A percentile compares a stretch with the other conserved stretches of the same genome.
phyloP scores from a whole-genome alignment of 2,888 invertebrate species.

The Oegoconia quadripuncta region DNA sequence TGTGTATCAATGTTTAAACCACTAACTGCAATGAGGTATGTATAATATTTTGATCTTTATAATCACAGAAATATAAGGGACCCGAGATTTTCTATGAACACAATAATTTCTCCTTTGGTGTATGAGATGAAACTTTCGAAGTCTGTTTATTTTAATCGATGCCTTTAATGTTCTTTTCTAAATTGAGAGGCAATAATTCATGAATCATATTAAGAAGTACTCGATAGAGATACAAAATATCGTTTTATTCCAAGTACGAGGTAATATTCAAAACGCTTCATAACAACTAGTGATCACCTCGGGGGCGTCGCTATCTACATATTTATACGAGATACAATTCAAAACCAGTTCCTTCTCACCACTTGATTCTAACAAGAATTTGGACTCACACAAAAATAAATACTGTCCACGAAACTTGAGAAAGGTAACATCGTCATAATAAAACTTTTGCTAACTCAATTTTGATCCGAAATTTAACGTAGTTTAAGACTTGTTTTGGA shows the following conservation, averaged over 20 bases:
- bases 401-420: conserved; percentile 72
- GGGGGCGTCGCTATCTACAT: conserved; percentile 69
- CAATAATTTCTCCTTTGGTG: too few relatives aligned
- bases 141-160: conserved; percentile 16
- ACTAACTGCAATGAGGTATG: too few relatives aligned
- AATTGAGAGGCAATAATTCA: conserved; percentile 31
- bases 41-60: too few relatives aligned
- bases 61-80: too few relatives aligned
- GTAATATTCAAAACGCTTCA: conserved; percentile 53
- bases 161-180: conserved; percentile 22
- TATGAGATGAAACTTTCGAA: too few relatives aligned
- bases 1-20: too few relatives aligned
- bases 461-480: conserved; percentile 43
- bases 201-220: conserved; percentile 30
- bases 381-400: conserved; percentile 73
- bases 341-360: conserved; percentile 66
- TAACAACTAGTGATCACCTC: conserved; percentile 58
- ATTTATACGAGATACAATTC: conserved; percentile 66
- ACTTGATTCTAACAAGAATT: conserved; percentile 74
- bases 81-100: too few relatives aligned
- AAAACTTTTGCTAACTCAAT: conserved; percentile 46
- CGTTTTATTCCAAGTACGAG: conserved; percentile 44
- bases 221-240: conserved; percentile 47
- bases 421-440: conserved; percentile 60
- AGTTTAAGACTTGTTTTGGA: conserved; percentile 51